Evolutionary conservation across 2,113 vertebrate genomes (phyloP).

Genomic region (Trogon surrucura): DNA sequence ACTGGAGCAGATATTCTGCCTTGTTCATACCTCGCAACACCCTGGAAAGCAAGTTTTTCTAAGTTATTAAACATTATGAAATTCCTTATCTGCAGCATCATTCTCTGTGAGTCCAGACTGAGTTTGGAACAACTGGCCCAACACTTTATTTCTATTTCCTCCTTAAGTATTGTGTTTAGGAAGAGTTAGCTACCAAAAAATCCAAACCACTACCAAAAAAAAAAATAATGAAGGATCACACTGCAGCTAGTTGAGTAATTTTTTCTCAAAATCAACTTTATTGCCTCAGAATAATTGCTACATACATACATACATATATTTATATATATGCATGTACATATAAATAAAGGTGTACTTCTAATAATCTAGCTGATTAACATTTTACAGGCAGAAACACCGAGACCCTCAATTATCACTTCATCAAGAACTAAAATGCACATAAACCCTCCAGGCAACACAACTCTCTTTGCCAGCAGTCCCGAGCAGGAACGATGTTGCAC

Average conservation of each 20-base stretch:
- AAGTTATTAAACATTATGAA: not conserved
- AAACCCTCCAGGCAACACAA: not conserved
- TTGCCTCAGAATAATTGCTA: not conserved
- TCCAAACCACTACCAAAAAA: not conserved
- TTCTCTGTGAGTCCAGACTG: not conserved
- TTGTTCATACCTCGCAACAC: not conserved
- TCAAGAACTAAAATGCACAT: not conserved
- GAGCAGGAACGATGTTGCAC: not conserved
- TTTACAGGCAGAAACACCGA: not conserved
- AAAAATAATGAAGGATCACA: not conserved
- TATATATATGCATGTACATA: fast-evolving
- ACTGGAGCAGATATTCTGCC: not conserved
- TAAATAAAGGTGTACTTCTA: not conserved
- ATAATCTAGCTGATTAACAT: not conserved
- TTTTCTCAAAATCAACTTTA: not conserved
- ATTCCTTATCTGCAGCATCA: not conserved
- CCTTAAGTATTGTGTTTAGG: not conserved
- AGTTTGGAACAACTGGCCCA: not conserved
- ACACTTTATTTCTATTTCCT: not conserved
- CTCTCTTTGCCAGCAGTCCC: not conserved
- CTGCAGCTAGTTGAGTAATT: not conserved
- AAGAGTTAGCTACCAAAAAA: not conserved
- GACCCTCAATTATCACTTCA: not conserved
- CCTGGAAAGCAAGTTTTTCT: not conserved
- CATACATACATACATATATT: not conserved